Evolutionary conservation across 2,113 vertebrate species (phyloP), one percentile per base, ranked within the genome.

Genomic region (Hymenochirus boettgeri): DNA sequence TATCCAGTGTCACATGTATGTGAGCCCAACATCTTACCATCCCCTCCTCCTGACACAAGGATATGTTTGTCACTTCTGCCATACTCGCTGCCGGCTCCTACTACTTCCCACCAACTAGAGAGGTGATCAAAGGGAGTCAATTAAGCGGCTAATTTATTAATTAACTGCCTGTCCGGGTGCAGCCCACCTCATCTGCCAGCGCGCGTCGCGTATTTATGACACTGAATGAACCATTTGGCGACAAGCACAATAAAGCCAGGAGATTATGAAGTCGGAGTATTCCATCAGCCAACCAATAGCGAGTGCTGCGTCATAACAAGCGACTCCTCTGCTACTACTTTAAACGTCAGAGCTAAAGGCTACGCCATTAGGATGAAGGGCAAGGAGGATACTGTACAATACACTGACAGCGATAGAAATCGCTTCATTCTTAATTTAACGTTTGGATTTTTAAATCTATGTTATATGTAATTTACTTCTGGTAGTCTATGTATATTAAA

Each of bases 101-200:
- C 52, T 11, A 3, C 15, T 23, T 7, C n/a, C 18, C 21, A 42
- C 39, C 53, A 3, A 42, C 17, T 22, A 55, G 13, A 45, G 37
- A 26, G 8, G 25, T 25, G 27, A 26, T 26, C 23, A 18, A 10
- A 39, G n/a, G 39, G 7, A 11, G 19, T 13, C 31, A 47, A 47
- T 48, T 24, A 57, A 56, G n/a, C 52, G n/a, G 15, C 27, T 48
- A 42, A 65, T 57, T 33, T 57, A 57, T 25, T 19, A 6, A 25
- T 48, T 24, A 24, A 25, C 21, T 13, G 19, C 22, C n/a, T 47
- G 62, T 55, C 39, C 62, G 62, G 52, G 12, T 55, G 17, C 53
- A 27, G 27, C 47, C 55, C 62, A 65, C 52, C 62, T 56, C 62
- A 63, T 63, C 61, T 26, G 47, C 15, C 50, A 39, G 48, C 61